These are phyloP conservation scores for Marmota monax DNA, from an alignment of 2,113 vertebrate species.

Conservation along the genomic window DNA sequence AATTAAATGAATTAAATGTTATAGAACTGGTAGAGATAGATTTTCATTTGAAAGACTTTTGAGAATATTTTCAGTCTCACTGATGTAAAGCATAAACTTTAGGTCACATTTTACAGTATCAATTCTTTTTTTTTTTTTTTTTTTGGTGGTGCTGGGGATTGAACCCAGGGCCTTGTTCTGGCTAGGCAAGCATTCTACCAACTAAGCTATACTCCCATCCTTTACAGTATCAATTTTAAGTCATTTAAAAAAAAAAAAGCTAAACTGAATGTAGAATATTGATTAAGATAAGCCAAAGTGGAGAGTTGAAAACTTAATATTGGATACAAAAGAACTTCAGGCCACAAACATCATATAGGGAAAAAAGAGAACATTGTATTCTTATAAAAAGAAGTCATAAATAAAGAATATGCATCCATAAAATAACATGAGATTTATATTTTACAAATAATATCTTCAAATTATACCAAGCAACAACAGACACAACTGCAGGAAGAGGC, in stretches of 20 bases:
- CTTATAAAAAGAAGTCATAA: conserved; percentile 8
- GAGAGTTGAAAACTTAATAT: not conserved
- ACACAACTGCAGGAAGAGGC: not conserved
- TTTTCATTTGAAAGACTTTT: conserved; percentile 40
- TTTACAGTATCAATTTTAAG: conserved; percentile 1
- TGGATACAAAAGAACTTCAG: not conserved
- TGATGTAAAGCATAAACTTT: not conserved
- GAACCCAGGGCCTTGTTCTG: too few relatives aligned
- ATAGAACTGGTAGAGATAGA: not conserved
- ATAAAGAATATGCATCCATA: not conserved
- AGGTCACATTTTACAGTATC: not conserved
- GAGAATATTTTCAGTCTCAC: not conserved
- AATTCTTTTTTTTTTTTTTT: too few relatives aligned
- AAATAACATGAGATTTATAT: not conserved
- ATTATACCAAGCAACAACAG: not conserved
- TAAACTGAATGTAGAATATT: not conserved
- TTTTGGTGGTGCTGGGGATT: too few relatives aligned
- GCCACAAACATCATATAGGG: not conserved
- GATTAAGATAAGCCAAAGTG: too few relatives aligned
- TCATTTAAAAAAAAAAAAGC: not conserved
- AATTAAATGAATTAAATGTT: conserved; percentile 30
- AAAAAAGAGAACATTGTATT: not conserved
- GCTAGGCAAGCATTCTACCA: too few relatives aligned
- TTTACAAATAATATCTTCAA: not conserved
- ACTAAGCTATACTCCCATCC: too few relatives aligned